Base-by-base conservation (phyloP, 2,797 vertebrate genomes). In the Sorex maritimensis region DNA sequence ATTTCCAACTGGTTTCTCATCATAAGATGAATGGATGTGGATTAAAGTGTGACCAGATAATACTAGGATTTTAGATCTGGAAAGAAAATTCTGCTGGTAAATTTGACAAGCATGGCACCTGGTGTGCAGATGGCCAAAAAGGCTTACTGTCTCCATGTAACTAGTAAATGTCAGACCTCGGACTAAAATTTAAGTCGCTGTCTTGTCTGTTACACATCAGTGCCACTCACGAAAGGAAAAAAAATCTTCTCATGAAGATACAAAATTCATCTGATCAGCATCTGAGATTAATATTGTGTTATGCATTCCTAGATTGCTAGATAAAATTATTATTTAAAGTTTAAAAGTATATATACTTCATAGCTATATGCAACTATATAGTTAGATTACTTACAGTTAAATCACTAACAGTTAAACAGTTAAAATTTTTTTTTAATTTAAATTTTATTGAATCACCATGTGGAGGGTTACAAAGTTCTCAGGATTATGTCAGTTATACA, bases 11-110 rank as follows among this genome's bases (percentile, higher is more conserved):
- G 21, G 10, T 41, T 95, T 91, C n/a, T 92, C 61, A 41, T 73
- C 26, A 15, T 75, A 90, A 86, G 94, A 58, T 69, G 24, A 86
- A 81, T 55, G 49, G 74, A 19, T 21, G 17, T 67, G 24, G 74
- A 52, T 94, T 79, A 67, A 65, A 14, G 46, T 84, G 44, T 81
- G 49, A 83, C 7, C 19, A 21, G 55, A 49, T 58, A 28, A 1
- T 72, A 21, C 21, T 34, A 34, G 46, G 75, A 26, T 9, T 5
- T 49, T 63, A 77, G 21, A 80, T 61, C 2, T 94, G 68, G 49
- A 55, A 72, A 87, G 73, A 72, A 82, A 15, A 28, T 46, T 75
- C 30, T 23, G 34, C 30, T 23, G 34, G 58, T 28, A 86, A 68
- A 69, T 75, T 84, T 52, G 85, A 30, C 1, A 71, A 74, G n/a